Evolutionary conservation across 2,113 vertebrate species (phyloP), one percentile per base, ranked within the genome.

Genomic region (Chrysochloris asiatica): DNA sequence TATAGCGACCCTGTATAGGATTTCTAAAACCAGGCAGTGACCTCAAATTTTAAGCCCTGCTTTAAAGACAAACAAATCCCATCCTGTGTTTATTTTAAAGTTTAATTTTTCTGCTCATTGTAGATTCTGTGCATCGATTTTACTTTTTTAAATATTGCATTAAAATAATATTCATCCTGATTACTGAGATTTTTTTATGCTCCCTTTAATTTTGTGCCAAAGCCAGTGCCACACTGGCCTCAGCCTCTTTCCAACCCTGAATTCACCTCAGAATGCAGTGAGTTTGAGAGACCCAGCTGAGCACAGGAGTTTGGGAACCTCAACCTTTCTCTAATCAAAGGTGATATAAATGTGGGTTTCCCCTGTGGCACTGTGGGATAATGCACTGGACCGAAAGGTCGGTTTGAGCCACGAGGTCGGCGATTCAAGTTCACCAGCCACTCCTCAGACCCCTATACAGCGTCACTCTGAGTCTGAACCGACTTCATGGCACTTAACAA

Each of bases 1-100:
- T n/a, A n/a, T n/a, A n/a, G n/a, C n/a, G n/a, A n/a, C 24, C 59
- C 54, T 24, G 9, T 26, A 24, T 21, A 9, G 59, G 7, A 7
- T 26, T 61, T 28, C 28, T 26, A 61, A 26, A 61, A 61, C 10
- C 36, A 69, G 69, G n/a, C 19, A 41, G 38, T 61, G 45, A 21
- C 33, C 38, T 89, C 33, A 65, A 82, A 86, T 89, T 78, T 92
- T 71, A 92, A 85, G 80, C 72, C 54, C 72, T 45, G 26, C 48
- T 56, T 8, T 69, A 69, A 33, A 16, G 54, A 86, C 52, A 83
- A 54, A 83, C n/a, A n/a, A n/a, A n/a, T n/a, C n/a, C n/a, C n/a
- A n/a, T n/a, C n/a, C n/a, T n/a, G n/a, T n/a, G n/a, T n/a, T 78
- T 52, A 43, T 90, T 78, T 65, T 61, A 65, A 82, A 36, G 17